These are phyloP conservation scores for Drosophila pectinifera DNA, from an alignment of 1,140 invertebrate species.

Conservation along the genomic window DNA sequence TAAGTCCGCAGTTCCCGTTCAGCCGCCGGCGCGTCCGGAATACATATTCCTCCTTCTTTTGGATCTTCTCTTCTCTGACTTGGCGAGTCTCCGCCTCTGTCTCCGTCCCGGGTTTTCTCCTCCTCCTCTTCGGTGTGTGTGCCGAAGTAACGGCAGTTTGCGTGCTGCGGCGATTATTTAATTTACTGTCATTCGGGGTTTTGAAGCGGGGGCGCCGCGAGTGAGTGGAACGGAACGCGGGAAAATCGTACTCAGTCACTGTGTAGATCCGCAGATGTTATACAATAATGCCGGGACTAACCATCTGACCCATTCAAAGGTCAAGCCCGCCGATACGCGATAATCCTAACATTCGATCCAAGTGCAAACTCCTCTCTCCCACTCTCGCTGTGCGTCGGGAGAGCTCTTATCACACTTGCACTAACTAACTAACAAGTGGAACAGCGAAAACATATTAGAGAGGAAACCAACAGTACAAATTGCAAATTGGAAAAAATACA, in stretches of 20 bases:
- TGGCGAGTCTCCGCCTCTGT: slow-evolving; percentile 14
- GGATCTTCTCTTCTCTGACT: neutral
- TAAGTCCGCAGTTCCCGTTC: slow-evolving; percentile 55
- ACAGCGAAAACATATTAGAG: slow-evolving; percentile 18
- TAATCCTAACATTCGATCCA: slow-evolving; percentile 23
- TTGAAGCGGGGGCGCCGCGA: neutral
- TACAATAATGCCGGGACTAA: slow-evolving; percentile 37
- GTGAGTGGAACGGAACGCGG: slow-evolving; percentile 19
- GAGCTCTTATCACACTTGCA: slow-evolving; percentile 12
- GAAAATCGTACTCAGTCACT: slow-evolving; percentile 13
- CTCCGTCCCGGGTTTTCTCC: slow-evolving; percentile 56
- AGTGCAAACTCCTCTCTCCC: slow-evolving; percentile 25
- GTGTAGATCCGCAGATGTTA: slow-evolving; percentile 41
- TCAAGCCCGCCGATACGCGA: slow-evolving; percentile 29
- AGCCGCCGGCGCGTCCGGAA: slow-evolving; percentile 47
- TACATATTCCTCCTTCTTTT: slow-evolving; percentile 6
- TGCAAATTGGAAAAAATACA: slow-evolving; percentile 12
- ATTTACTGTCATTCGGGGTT: slow-evolving; percentile 58
- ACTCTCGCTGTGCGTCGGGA: too few species aligned
- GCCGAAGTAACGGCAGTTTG: slow-evolving; percentile 65
- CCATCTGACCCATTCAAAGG: slow-evolving; percentile 33
- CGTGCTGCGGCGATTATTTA: slow-evolving; percentile 78
- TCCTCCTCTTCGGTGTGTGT: slow-evolving; percentile 30
- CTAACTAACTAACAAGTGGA: neutral
- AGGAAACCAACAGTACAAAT: slow-evolving; percentile 1